Percentiles rank a stretch among this genome's conserved stretches.
Evolutionary conservation across 2,113 vertebrate species (phyloP).

Genomic region (Hepsetus odoe): DNA sequence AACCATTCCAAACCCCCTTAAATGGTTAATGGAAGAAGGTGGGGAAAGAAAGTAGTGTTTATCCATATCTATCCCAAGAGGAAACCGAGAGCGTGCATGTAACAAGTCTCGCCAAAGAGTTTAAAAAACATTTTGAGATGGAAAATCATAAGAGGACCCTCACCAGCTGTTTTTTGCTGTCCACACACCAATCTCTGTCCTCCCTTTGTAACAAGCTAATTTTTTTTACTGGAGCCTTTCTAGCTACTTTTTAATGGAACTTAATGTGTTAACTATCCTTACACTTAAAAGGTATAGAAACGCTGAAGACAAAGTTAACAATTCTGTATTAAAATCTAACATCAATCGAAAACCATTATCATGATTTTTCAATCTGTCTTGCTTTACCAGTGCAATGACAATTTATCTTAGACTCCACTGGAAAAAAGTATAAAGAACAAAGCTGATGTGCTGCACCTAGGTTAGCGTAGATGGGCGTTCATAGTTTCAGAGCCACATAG

Average conservation of each 20-base stretch:
- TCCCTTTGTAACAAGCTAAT: background rate
- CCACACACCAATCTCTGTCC: conserved; percentile 3
- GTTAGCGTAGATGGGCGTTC: background rate
- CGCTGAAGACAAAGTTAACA: background rate
- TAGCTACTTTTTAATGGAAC: background rate
- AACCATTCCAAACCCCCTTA: conserved; percentile 38
- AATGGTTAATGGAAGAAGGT: conserved; percentile 61
- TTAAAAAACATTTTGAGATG: conserved; percentile 9
- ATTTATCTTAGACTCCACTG: background rate
- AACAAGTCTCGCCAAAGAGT: conserved; percentile 10
- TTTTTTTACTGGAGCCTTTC: conserved; percentile 5
- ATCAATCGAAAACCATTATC: no score
- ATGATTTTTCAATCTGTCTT: no score
- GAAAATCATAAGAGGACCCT: conserved; percentile 32
- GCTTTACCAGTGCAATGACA: background rate
- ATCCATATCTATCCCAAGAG: conserved; percentile 47
- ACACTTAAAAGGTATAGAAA: background rate
- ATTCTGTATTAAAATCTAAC: no score
- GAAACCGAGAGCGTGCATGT: conserved; percentile 18
- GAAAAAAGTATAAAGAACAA: background rate
- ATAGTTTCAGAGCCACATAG: background rate
- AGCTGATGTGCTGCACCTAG: no score
- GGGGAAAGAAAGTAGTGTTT: conserved; percentile 56
- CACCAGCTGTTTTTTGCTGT: background rate
- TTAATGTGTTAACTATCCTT: background rate